Conservation (phyloP, 2,888 invertebrate genomes). For the Lapara coniferarum region DNA sequence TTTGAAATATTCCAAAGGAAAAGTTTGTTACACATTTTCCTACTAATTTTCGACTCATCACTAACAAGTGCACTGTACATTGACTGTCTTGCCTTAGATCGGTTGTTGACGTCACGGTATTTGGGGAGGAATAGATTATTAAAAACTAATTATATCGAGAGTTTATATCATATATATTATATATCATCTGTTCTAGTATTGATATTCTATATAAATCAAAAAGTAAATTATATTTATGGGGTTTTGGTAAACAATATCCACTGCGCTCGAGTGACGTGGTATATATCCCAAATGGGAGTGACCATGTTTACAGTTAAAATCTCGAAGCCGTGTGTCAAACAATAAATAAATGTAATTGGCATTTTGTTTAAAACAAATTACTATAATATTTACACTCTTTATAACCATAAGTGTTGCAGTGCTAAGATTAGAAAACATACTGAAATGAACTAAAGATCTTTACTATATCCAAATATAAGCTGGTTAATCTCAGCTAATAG, state of each 20-base stretch:
- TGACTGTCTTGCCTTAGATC: conserved; percentile 32
- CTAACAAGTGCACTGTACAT: conserved; percentile 70
- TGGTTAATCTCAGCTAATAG: not conserved
- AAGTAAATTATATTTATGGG: not conserved
- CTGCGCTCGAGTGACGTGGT: conserved; percentile 5
- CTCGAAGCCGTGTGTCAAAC: not conserved
- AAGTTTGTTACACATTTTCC: conserved; percentile 37
- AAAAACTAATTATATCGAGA: not conserved
- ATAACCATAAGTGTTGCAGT: no score
- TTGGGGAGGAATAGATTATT: not conserved
- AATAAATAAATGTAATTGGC: no score
- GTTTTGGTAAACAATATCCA: no score
- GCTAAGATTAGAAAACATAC: no score
- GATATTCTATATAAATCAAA: no score
- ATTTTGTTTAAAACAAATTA: no score
- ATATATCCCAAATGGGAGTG: not conserved
- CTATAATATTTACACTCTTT: no score
- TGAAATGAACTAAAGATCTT: no score
- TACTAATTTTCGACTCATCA: conserved; percentile 82
- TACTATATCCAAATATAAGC: not conserved
- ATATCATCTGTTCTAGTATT: not conserved
- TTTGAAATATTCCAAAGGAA: not conserved
- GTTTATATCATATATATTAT: no score
- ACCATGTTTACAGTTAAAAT: conserved; percentile 14
- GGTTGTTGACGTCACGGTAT: conserved; percentile 9